phyloP scores from a whole-genome alignment of 2,113 vertebrate genomes.

The Caranx ignobilis region DNA sequence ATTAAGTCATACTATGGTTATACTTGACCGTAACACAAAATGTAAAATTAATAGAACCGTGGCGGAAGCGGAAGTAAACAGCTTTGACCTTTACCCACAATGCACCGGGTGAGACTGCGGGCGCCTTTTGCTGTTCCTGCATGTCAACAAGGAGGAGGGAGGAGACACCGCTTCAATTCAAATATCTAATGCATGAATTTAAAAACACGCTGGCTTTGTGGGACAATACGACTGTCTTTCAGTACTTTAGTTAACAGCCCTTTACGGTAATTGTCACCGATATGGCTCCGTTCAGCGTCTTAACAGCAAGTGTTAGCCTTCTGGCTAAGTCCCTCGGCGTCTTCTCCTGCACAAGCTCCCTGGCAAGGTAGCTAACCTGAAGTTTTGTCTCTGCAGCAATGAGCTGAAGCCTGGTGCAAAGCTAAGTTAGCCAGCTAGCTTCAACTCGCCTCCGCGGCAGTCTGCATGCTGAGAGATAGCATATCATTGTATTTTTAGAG shows the following conservation, averaged over 20 bases:
- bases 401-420: not conserved
- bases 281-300: constrained; percentile 77
- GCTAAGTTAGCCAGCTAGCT: not conserved
- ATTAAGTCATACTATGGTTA: not conserved
- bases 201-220: no score
- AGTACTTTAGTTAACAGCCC: not conserved
- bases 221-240: not conserved
- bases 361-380: constrained; percentile 70
- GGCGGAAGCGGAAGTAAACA: constrained; percentile 24
- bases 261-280: not conserved
- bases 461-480: not conserved
- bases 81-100: constrained; percentile 69
- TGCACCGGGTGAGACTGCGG: constrained; percentile 51
- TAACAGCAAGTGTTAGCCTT: constrained; percentile 68
- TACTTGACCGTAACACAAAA: no score
- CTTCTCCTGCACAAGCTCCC: constrained; percentile 51
- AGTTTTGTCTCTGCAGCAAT: not conserved
- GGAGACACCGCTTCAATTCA: not conserved
- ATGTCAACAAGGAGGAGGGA: constrained; percentile 15
- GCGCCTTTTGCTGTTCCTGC: constrained; percentile 70
- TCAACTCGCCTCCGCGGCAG: not conserved
- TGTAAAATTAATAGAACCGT: not conserved
- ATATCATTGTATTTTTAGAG: no score
- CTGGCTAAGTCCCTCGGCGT: constrained; percentile 70
- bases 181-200: not conserved